Conservation (phyloP, 2,113 vertebrate species). For the Mirza zaza region DNA sequence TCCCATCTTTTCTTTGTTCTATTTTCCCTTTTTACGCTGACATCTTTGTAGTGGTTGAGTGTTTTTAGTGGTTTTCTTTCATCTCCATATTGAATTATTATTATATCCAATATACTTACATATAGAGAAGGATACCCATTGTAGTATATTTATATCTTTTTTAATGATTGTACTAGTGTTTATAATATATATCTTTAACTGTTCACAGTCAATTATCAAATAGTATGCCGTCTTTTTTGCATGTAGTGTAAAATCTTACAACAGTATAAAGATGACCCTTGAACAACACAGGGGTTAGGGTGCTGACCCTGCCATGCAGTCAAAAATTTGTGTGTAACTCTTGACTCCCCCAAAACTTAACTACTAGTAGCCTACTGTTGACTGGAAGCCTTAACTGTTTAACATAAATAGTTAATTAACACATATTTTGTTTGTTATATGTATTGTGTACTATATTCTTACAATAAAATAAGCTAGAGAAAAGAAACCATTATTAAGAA, state of each 20-base stretch:
- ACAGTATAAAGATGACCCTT: not conserved
- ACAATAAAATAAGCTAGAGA: too few relatives aligned
- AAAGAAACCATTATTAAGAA: not conserved
- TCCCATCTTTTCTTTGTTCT: not conserved
- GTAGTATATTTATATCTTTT: not conserved
- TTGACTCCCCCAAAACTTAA: not conserved
- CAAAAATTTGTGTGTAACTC: not conserved
- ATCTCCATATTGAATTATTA: not conserved
- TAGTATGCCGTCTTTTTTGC: not conserved
- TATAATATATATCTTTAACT: not conserved
- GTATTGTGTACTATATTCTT: too few relatives aligned
- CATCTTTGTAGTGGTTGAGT: not conserved
- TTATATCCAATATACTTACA: not conserved
- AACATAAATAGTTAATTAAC: not conserved
- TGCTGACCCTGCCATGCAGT: not conserved
- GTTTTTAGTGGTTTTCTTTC: not conserved
- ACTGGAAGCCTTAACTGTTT: not conserved
- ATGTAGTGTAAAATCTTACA: not conserved
- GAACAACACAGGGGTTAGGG: not conserved
- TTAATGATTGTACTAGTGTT: not conserved
- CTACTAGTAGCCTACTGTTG: not conserved
- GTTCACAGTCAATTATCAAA: not conserved
- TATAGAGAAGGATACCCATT: too few relatives aligned
- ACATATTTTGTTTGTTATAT: not conserved
- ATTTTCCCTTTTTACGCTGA: not conserved